Evolutionary conservation across 2,888 invertebrate genomes (phyloP), one percentile per base, ranked within the genome.

Genomic region (Gortyna flavago): DNA sequence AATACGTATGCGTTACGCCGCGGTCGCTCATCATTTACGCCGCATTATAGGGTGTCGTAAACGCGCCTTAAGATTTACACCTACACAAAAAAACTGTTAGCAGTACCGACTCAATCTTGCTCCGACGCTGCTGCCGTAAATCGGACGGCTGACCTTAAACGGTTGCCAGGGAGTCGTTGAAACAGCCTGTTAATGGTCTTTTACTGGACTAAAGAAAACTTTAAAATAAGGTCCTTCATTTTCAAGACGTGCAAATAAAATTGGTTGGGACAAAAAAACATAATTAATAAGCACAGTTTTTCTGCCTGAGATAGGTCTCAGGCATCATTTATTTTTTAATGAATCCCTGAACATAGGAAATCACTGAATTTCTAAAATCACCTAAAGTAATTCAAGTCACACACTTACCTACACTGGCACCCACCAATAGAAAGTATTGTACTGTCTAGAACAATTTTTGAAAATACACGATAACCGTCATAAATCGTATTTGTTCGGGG

Each of bases 1-100:
- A 48, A 13, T 29, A 13, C 6, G 9, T 48, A 32, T 41, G n/a
- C 8, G 6, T 29, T 41, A 35, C 16, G 41, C 74, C 93, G 93
- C 94, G 86, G 9, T 2, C 81, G 86, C 91, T 87, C 83, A 69
- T 85, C 61, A 75, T 83, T 83, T 91, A 85, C 57, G 64, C 90
- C 91, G 70, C 57, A 84, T 84, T 78, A 80, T 78, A 83, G 84
- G 80, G 79, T 88, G 85, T 95, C 96, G 94, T 96, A 96, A 96
- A 96, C 88, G 88, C 86, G 91, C 91, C 88, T 90, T 92, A 93
- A 95, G 95, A 95, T 96, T 96, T 96, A 96, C 93, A 94, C 95
- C 93, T 93, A 96, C 96, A 96, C 96, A 96, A 95, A 96, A 96
- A 96, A 95, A 95, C 96, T 94, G 95, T 96, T 96, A 96, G 93